Base-by-base conservation (phyloP, 2,888 invertebrate species). In the Mythimna albipuncta region DNA sequence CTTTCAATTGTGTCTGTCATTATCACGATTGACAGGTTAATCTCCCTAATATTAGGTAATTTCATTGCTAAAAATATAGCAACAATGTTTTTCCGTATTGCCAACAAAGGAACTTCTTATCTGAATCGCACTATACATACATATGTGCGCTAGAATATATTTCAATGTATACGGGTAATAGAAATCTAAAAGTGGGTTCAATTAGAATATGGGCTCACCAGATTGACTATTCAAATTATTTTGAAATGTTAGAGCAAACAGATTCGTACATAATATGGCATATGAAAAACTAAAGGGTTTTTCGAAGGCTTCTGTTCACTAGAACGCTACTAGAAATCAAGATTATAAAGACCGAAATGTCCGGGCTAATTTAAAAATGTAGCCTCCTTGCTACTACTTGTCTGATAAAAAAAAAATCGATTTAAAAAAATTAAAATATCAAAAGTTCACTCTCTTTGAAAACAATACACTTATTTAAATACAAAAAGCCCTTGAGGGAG, bases 391-490 rank as follows among this genome's bases (percentile, higher is more conserved):
- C 7, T n/a, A 58, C n/a, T 10, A 47, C 19, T 9, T 10, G 2
- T n/a, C 41, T 44, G 11, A 21, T 52, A 3, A n/a, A 9, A 35
- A 13, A 38, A 26, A 44, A 47, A 7, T 38, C 10, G 41, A 26
- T 32, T 32, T 41, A 6, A 19, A 44, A 35, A n/a, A 54, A 7
- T 9, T 6, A 13, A 26, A 74, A 61, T 61, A 55, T 35, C 64
- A 62, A 64, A 64, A 68, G 54, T 65, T 69, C 54, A 75, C 57
- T 64, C 38, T 41, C 47, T 52, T 75, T 32, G 32, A 32, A 68
- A 54, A 78, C 69, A 76, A 81, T 81, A 19, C 62, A 75, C 59
- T 75, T 41, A 81, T 81, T 75, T 55, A 66, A 65, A 64, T 66
- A 64, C 58, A 70, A 58, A 68, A 63, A 59, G 70, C 70, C 77